A percentile compares a stretch with the other conserved stretches of the same genome.
Conservation (phyloP, 2,888 invertebrate species). For the Colletes collaris region DNA sequence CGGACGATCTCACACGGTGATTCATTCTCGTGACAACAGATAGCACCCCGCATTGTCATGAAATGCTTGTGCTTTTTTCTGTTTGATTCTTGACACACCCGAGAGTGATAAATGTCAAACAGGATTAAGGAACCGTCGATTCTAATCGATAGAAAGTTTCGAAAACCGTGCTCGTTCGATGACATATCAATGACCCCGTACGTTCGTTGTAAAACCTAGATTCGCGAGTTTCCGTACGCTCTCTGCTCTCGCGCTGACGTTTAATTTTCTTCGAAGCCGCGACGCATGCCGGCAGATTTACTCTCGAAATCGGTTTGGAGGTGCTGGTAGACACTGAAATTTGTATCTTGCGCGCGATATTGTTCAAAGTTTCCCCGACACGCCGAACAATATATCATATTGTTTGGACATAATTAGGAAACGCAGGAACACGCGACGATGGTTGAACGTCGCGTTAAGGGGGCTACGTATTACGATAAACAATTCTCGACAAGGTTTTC, state of each 20-base stretch:
- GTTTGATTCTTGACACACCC: neutral
- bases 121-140: constrained; percentile 15
- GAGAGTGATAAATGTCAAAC: constrained; percentile 31
- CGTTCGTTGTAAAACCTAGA: constrained; percentile 45
- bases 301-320: constrained; percentile 6
- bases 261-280: constrained; percentile 57
- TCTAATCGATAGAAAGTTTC: constrained; percentile 30
- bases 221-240: constrained; percentile 50
- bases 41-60: neutral
- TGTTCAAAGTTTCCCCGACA: constrained; percentile 20
- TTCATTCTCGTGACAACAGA: neutral
- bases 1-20: constrained; percentile 1
- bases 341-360: constrained; percentile 38
- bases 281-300: constrained; percentile 41
- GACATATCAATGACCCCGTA: constrained; percentile 41
- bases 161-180: constrained; percentile 19
- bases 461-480: neutral
- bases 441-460: neutral
- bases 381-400: constrained; percentile 11
- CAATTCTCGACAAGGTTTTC: constrained; percentile 4
- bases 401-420: constrained; percentile 22
- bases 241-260: constrained; percentile 53
- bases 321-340: constrained; percentile 28
- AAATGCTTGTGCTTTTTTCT: constrained; percentile 4
- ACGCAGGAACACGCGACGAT: constrained; percentile 7